Percentiles rank a stretch among this genome's conserved stretches.
Conservation (phyloP, 2,888 invertebrate genomes). For the Amblyjoppa fuscipennis region DNA sequence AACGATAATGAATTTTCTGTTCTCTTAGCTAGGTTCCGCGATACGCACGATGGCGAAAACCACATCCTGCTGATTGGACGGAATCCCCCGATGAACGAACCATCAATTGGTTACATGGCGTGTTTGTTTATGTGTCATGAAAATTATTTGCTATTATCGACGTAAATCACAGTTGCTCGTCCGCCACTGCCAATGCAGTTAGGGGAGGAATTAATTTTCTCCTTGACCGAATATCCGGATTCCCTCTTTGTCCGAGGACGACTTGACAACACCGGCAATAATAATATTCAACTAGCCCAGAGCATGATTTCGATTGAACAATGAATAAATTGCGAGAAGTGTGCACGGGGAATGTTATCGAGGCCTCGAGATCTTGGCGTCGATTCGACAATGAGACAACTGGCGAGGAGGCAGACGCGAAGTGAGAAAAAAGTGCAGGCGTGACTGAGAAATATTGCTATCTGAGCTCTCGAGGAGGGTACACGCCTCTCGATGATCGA, state of each 20-base stretch:
- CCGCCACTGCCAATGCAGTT: no score
- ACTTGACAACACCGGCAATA: neutral
- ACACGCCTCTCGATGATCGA: constrained; percentile 62
- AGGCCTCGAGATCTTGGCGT: neutral
- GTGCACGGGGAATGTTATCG: constrained; percentile 1
- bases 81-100: no score
- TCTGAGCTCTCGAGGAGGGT: constrained; percentile 51
- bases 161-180: no score
- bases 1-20: no score
- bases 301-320: neutral
- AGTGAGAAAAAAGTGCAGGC: constrained; percentile 36
- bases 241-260: neutral
- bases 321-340: neutral
- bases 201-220: neutral
- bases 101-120: no score
- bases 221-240: neutral
- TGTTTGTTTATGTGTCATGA: no score
- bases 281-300: neutral
- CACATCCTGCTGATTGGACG: no score
- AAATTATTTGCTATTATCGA: no score
- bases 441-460: constrained; percentile 56
- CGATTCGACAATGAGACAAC: constrained; percentile 41
- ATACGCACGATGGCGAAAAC: no score
- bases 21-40: no score
- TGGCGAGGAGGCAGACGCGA: constrained; percentile 18